phyloP scores from a whole-genome alignment of 2,113 vertebrate genomes.

The Isichthys henryi region DNA sequence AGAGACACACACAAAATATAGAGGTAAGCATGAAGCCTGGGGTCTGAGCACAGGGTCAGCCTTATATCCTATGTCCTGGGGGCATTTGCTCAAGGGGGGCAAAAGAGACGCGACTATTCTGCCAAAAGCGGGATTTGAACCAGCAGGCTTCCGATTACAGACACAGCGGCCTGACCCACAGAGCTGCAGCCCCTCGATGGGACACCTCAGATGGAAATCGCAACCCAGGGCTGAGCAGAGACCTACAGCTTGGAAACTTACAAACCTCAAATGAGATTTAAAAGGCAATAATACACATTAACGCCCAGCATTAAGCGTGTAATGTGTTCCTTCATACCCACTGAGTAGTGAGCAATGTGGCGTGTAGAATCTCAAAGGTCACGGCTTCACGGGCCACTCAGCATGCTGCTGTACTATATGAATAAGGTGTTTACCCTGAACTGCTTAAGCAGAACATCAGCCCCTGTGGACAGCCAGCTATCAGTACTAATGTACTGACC shows the following conservation, averaged over 20 bases:
- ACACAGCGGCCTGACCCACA: background rate
- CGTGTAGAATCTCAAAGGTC: background rate
- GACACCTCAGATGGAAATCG: background rate
- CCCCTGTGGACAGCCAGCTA: background rate
- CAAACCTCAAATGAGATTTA: background rate
- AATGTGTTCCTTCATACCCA: background rate
- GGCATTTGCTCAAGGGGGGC: background rate
- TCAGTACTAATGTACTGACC: background rate
- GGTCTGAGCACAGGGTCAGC: background rate
- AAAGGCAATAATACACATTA: background rate
- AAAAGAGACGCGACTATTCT: background rate
- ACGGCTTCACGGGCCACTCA: background rate
- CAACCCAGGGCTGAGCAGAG: background rate
- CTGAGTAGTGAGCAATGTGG: background rate
- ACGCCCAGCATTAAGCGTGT: background rate
- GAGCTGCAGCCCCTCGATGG: background rate
- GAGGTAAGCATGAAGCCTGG: background rate
- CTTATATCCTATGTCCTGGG: background rate
- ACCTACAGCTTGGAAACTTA: background rate
- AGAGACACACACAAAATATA: background rate
- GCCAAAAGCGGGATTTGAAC: background rate
- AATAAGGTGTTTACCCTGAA: background rate
- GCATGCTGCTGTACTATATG: background rate
- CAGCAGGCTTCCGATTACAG: background rate
- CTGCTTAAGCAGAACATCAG: background rate